Base-by-base conservation (phyloP, 2,113 vertebrate species). In the Gadus chalcogrammus region DNA sequence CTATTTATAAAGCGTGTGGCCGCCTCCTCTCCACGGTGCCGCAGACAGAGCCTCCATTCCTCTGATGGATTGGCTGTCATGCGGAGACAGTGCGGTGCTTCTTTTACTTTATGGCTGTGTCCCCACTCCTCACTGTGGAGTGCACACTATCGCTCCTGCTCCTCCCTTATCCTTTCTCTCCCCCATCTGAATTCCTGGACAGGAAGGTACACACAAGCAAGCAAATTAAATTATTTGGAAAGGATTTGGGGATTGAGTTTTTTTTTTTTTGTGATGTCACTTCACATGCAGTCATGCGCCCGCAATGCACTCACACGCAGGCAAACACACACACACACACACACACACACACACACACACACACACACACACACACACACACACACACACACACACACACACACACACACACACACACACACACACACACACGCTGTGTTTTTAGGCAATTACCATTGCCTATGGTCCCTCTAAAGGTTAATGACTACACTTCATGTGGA, bases 21-120 rank as follows among this genome's bases (percentile, higher is more conserved):
- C 85, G 83, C 90, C 87, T 92, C 92, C 90, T 93, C 91, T 94
- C 89, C 91, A 87, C 90, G 89, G 88, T 88, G 80, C 82, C 80
- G 69, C 73, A 92, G 92, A 92, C 91, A 90, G 89, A 82, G 90
- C 85, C 89, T 93, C 92, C 84, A 91, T 96, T 95, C 92, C 91
- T 85, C 86, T 94, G 94, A 95, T 93, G 91, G 92, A 96, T 95
- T 78, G 86, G 88, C 89, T 93, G 93, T 92, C 93, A 93, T 88
- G 85, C 87, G 78, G 76, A 55, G 76, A 91, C 88, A 92, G 88
- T 75, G 83, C 81, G 77, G 84, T 82, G 72, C 86, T 92, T 91
- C 88, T 90, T 93, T 88, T 86, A 86, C 86, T 92, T 94, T 91
- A 92, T 88, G 85, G 93, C 8, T 9, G 90, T 75, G 77, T 83